A percentile compares a stretch with the other conserved stretches of the same genome.
phyloP scores from a whole-genome alignment of 2,888 invertebrate genomes.

The Athripsodes cinereus region DNA sequence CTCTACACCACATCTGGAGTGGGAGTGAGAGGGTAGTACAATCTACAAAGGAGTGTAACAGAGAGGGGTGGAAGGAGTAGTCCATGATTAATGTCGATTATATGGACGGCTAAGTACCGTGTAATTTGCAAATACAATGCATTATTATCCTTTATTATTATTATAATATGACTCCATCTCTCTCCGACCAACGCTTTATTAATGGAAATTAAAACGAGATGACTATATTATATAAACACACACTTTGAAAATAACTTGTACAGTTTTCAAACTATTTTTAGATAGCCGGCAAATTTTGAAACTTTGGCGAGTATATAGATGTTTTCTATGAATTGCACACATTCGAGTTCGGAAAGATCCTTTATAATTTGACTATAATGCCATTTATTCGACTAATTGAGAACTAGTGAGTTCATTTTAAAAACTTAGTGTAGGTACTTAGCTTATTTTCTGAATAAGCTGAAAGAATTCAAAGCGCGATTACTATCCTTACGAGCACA shows the following conservation, averaged over 20 bases:
- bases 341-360: too few relatives aligned
- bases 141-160: constrained; percentile 50
- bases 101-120: constrained; percentile 68
- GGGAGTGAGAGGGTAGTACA: neutral
- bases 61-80: constrained; percentile 15
- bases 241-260: constrained; percentile 7
- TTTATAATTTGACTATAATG: too few relatives aligned
- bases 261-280: too few relatives aligned
- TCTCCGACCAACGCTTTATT: constrained; percentile 12
- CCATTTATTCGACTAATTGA: too few relatives aligned
- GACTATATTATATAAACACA: constrained; percentile 9
- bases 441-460: too few relatives aligned
- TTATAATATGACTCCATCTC: constrained; percentile 10
- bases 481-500: too few relatives aligned
- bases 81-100: constrained; percentile 60
- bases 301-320: too few relatives aligned
- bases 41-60: neutral
- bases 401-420: too few relatives aligned
- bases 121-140: constrained; percentile 71
- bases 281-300: too few relatives aligned
- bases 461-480: too few relatives aligned
- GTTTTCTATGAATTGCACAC: too few relatives aligned
- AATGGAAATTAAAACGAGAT: constrained; percentile 19
- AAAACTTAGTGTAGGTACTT: too few relatives aligned
- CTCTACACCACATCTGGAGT: neutral